Percentiles rank a stretch among this genome's conserved stretches.
phyloP scores from a whole-genome alignment of 2,888 invertebrate species.

The Pachycephus smyrnensis region DNA sequence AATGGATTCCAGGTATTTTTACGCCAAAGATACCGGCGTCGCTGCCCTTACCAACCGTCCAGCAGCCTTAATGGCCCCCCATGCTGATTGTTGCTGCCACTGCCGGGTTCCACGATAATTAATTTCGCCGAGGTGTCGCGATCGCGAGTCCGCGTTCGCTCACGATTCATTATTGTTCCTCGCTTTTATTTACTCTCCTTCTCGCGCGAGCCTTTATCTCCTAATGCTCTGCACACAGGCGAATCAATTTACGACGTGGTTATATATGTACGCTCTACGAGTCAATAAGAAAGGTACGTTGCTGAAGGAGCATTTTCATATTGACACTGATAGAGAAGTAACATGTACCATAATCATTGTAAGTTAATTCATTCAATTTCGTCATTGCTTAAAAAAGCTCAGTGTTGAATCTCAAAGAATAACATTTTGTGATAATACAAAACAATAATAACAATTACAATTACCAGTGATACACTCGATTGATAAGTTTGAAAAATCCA shows the following conservation, averaged over 20 bases:
- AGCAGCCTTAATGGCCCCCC: background rate
- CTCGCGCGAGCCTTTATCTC: background rate
- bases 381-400: background rate
- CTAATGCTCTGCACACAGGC: background rate
- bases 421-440: background rate
- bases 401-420: background rate
- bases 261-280: background rate
- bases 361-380: background rate
- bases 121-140: background rate
- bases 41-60: background rate
- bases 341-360: background rate
- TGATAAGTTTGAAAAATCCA: background rate
- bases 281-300: background rate
- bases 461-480: background rate
- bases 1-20: background rate
- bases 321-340: background rate
- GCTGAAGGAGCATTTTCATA: background rate
- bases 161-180: background rate
- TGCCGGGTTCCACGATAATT: background rate
- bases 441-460: background rate
- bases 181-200: background rate
- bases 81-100: background rate
- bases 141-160: background rate
- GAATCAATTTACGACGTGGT: background rate
- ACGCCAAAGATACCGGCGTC: background rate